Base-by-base conservation (phyloP, 2,797 vertebrate species). In the Notolabrus celidotus region DNA sequence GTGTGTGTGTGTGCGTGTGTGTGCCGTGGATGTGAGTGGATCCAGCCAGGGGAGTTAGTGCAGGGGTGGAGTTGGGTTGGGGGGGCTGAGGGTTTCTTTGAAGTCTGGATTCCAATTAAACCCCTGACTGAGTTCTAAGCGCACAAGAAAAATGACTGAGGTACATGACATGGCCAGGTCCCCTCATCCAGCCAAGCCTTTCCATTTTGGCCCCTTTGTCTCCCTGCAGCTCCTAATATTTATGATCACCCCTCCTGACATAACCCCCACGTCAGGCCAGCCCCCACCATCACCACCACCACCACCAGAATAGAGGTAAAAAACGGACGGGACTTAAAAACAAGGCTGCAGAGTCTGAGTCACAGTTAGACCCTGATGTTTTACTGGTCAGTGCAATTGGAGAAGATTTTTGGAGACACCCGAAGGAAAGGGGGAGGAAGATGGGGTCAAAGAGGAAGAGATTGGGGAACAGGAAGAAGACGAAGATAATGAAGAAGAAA, bases 41-140 rank as follows among this genome's bases (percentile, higher is more conserved):
- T 92, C 86, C 84, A 87, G 88, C 86, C 91, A 91, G 89, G 78
- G 92, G 90, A 86, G 92, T 86, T 84, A 80, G 86, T 85, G 82
- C 80, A 88, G 90, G 88, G 91, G 88, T 85, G 84, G 86, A 93
- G 90, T 61, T 92, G 93, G 86, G 75, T 79, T 78, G 77, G 77
- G 82, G 46, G 25, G 84, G 92, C 94, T 80, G 88, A 94, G 94
- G 94, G 94, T 94, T 96, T 96, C 97, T 99, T 99, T 99, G 97
- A 99, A 97, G 98, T 99, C 96, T 96, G 93, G 95, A 98, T 99
- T 99, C 96, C 97, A 99, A 98, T 99, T 99, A 99, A 98, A 98
- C 97, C 97, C 96, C 97, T 96, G 95, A 97, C 98, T 97, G 98
- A 97, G 97, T 98, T 99, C 97, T 98, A 95, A 99, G 96, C 92